Conservation (phyloP, 2,113 vertebrate genomes). For the Vulpes vulpes region DNA sequence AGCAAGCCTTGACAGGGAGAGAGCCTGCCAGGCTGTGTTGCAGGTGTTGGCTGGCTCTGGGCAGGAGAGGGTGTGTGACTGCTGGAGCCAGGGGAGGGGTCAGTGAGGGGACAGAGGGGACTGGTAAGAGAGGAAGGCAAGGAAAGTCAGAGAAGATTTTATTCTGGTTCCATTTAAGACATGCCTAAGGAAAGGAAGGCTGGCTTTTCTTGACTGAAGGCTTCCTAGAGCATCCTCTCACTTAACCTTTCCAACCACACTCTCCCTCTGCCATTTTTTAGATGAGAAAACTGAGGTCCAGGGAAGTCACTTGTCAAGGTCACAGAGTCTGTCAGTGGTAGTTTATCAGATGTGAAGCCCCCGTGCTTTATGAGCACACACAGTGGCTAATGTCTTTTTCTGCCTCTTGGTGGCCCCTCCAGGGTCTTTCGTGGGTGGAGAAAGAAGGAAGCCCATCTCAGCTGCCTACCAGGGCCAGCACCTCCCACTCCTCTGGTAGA, state of each 20-base stretch:
- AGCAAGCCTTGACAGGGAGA: constrained; percentile 38
- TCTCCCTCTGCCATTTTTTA: neutral
- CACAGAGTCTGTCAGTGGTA: neutral
- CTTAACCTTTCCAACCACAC: constrained; percentile 40
- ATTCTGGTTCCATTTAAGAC: neutral
- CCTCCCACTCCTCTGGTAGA: neutral
- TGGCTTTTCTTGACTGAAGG: neutral
- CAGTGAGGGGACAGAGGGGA: neutral
- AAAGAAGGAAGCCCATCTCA: neutral
- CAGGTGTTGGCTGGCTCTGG: constrained; percentile 1
- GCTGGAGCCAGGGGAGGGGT: neutral
- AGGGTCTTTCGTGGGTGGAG: neutral
- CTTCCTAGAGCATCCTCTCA: constrained; percentile 25
- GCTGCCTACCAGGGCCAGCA: neutral
- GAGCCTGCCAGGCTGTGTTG: neutral
- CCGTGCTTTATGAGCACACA: neutral
- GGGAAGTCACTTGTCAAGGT: neutral
- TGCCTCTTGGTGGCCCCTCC: neutral
- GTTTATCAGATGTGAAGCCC: neutral
- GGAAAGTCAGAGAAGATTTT: constrained; percentile 12
- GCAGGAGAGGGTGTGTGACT: neutral
- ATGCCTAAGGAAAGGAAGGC: constrained; percentile 27
- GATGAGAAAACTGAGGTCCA: constrained; percentile 1
- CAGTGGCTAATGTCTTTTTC: neutral
- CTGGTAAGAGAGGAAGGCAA: neutral